Base-by-base conservation (phyloP, 2,113 vertebrate species). In the Panurus biarmicus region DNA sequence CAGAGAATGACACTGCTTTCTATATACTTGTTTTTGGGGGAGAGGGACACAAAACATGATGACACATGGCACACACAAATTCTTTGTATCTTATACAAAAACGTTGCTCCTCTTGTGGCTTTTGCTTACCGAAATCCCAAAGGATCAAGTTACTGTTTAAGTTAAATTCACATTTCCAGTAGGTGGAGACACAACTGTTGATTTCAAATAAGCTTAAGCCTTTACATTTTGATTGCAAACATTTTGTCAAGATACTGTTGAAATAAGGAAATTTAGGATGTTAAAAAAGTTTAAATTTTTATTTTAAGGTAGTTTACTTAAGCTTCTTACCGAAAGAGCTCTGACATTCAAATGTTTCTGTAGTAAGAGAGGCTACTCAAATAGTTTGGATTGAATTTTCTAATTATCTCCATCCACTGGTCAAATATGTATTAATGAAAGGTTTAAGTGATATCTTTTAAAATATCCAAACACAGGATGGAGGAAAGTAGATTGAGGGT, bases 171-270 rank as follows among this genome's bases (percentile, higher is more conserved):
- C 20, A 87, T 91, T 76, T 90, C 74, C 51, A 80, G 85, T 54
- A 95, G 78, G 64, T 91, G 91, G 82, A 94, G 78, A 86, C 74
- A 70, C 64, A 90, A 26, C 36, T 77, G 75, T 87, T 95, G 85
- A 87, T 79, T 87, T 87, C 67, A 73, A 26, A 31, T 56, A 61
- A 73, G 13, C 48, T 79, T 69, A 86, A 85, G 42, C 38, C 47
- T 94, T 92, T 76, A 57, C 38, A 40, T 69, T 70, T 69, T 69
- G 13, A 53, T 81, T 78, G 48, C 58, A 81, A 82, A 45, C 2
- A 9, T 93, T 93, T 87, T 94, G 40, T 70, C 47, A 67, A 56
- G 56, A 35, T 47, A 61, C 29, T 73, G 24, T 69, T 73, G 51
- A 92, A 94, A 50, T 82, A 69, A 56, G 58, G 28, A 77, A 74